These are phyloP conservation scores for Spodoptera exigua DNA, from an alignment of 2,888 invertebrate species.

Conservation along the genomic window DNA sequence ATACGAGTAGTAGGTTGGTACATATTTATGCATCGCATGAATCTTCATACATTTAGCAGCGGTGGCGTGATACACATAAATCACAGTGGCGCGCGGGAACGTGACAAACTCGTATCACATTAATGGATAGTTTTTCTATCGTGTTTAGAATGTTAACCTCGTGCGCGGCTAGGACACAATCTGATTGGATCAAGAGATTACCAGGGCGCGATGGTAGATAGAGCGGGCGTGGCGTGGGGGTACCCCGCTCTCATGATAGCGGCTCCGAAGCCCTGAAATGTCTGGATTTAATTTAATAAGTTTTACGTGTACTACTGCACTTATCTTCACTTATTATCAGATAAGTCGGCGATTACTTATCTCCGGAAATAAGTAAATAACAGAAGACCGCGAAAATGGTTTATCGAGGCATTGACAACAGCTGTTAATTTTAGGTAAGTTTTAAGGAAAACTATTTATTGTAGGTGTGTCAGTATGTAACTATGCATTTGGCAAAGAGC, in stretches of 20 bases:
- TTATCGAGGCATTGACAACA: background rate
- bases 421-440: background rate
- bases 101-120: slow-evolving; percentile 11
- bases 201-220: slow-evolving; percentile 66
- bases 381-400: background rate
- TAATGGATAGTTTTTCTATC: slow-evolving; percentile 43
- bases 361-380: slow-evolving; percentile 8
- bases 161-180: slow-evolving; percentile 60
- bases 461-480: background rate
- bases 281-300: slow-evolving; percentile 24
- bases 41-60: slow-evolving; percentile 1
- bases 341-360: slow-evolving; percentile 13
- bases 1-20: too few species aligned
- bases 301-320: slow-evolving; percentile 19
- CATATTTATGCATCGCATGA: slow-evolving; percentile 2
- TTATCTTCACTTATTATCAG: slow-evolving; percentile 21
- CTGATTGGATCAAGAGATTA: slow-evolving; percentile 75
- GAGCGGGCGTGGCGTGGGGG: slow-evolving; percentile 45
- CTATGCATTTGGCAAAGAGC: slow-evolving; percentile 14
- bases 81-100: slow-evolving; percentile 6
- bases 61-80: slow-evolving; percentile 9
- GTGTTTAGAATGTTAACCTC: slow-evolving; percentile 58
- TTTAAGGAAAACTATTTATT: background rate
- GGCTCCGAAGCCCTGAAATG: slow-evolving; percentile 22
- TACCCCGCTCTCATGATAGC: slow-evolving; percentile 31